Evolutionary conservation across 2,888 invertebrate genomes (phyloP).

Genomic region (Orchesella flavescens): DNA sequence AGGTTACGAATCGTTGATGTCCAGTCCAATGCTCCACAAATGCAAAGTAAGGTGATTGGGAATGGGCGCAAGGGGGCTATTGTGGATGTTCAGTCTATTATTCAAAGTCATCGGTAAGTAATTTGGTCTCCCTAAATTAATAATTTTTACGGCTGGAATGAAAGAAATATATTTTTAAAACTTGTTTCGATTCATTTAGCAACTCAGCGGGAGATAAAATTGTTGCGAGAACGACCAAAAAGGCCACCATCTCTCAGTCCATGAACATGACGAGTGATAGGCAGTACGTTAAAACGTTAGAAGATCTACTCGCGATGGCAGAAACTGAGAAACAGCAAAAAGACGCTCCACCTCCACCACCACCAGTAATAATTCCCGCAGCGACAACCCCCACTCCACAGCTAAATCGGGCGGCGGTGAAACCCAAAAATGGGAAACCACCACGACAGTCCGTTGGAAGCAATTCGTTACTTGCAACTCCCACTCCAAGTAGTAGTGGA

Average conservation of each 20-base stretch:
- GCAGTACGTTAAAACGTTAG: conserved; percentile 35
- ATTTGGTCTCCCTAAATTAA: not conserved
- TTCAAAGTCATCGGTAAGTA: conserved; percentile 56
- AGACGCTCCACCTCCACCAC: conserved; percentile 35
- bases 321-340: conserved; percentile 42
- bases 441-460: conserved; percentile 16
- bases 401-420: not conserved
- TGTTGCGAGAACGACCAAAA: not conserved
- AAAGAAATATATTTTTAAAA: not conserved
- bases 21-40: conserved; percentile 23
- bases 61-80: conserved; percentile 84
- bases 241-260: not conserved
- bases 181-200: not conserved
- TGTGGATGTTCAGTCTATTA: conserved; percentile 86
- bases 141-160: not conserved
- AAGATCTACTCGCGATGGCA: conserved; percentile 30
- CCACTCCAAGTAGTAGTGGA: conserved; percentile 47
- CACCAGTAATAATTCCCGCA: conserved; percentile 24
- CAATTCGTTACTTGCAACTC: conserved; percentile 46
- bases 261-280: conserved; percentile 27
- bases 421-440: conserved; percentile 54
- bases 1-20: conserved; percentile 27
- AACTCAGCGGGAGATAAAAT: conserved; percentile 35
- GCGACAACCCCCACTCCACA: conserved; percentile 14
- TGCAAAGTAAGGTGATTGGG: conserved; percentile 78